phyloP scores from a whole-genome alignment of 2,888 invertebrate species.

The Melipona beecheii region DNA sequence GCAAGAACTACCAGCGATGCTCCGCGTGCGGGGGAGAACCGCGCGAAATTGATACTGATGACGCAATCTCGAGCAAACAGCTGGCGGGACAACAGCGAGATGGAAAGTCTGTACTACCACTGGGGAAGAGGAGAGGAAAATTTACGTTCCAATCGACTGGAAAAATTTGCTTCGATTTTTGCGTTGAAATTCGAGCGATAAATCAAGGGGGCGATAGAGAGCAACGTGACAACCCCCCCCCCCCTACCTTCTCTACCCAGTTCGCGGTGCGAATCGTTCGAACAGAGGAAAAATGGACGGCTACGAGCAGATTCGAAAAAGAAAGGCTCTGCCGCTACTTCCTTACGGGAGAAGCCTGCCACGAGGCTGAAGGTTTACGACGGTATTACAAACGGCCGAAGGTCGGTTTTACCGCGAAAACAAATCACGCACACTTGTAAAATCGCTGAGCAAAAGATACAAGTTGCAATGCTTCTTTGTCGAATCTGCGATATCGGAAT shows the following conservation, averaged over 20 bases:
- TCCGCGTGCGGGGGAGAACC: neutral
- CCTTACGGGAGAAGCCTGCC: neutral
- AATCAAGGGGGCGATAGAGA: neutral
- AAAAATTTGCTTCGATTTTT: neutral
- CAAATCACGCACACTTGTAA: constrained; percentile 9
- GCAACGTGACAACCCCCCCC: neutral
- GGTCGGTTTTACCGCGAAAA: constrained; percentile 43
- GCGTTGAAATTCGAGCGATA: neutral
- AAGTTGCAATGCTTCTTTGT: neutral
- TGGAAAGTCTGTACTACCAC: neutral
- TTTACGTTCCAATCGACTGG: neutral
- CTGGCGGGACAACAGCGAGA: neutral
- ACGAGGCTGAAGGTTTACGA: constrained; percentile 51
- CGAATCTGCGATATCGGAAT: neutral
- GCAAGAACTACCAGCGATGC: constrained; percentile 18
- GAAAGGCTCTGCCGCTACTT: neutral
- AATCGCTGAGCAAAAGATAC: neutral
- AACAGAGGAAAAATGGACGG: neutral
- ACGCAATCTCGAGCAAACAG: constrained; percentile 10
- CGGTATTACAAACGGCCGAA: constrained; percentile 53
- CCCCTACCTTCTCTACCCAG: too few species aligned
- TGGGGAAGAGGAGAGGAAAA: too few species aligned
- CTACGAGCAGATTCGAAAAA: constrained; percentile 36
- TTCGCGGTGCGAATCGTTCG: constrained; percentile 6
- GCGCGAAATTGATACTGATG: constrained; percentile 27